phyloP scores from a whole-genome alignment of 2,797 vertebrate species.

The Peromyscus melanophrys region DNA sequence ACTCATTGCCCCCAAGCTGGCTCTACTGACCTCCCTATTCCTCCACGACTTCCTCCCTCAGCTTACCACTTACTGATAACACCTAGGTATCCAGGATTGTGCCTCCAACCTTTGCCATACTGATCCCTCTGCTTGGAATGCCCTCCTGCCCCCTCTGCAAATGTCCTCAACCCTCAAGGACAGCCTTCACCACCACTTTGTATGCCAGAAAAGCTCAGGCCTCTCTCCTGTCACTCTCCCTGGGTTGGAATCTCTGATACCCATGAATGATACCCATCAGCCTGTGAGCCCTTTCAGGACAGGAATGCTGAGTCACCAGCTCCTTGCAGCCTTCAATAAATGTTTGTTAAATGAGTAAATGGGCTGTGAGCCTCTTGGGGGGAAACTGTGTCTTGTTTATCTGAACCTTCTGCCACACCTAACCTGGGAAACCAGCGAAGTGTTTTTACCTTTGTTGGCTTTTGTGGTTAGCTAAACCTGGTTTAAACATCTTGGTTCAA shows the following conservation, averaged over 20 bases:
- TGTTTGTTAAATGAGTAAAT: constrained; percentile 57
- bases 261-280: not conserved
- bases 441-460: not conserved
- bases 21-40: not conserved
- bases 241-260: not conserved
- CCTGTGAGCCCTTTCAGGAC: not conserved
- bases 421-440: not conserved
- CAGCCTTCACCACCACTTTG: not conserved
- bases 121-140: not conserved
- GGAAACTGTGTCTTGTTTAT: not conserved
- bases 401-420: constrained; percentile 23
- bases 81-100: not conserved
- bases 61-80: not conserved
- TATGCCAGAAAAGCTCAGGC: not conserved
- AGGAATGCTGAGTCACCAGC: constrained; percentile 48
- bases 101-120: not conserved
- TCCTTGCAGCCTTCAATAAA: not conserved
- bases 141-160: not conserved
- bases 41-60: not conserved
- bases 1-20: not conserved
- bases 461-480: constrained; percentile 43
- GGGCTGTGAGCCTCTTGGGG: not conserved
- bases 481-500: not conserved
- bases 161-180: not conserved
- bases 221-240: not conserved